Conservation (phyloP, 2,113 vertebrate genomes). For the Neodon shergylaensis region DNA sequence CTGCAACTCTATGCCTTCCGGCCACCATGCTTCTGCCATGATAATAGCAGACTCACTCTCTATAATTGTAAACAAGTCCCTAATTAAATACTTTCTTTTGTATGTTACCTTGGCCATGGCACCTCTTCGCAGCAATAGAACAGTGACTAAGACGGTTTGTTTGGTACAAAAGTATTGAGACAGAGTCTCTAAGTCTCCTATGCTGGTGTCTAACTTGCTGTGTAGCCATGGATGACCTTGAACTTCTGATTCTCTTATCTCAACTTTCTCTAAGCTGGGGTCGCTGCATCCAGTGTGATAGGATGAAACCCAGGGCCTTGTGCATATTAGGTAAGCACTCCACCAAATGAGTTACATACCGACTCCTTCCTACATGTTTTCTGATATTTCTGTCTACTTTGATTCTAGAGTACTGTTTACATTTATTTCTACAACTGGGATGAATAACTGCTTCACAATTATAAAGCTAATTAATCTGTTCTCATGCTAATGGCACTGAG, state of each 20-base stretch:
- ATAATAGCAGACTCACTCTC: background rate
- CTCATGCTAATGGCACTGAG: background rate
- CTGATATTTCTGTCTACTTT: background rate
- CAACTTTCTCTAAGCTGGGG: background rate
- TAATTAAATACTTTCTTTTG: background rate
- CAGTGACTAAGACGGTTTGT: background rate
- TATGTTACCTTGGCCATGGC: background rate
- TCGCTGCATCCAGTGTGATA: too few species aligned
- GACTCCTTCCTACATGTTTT: background rate
- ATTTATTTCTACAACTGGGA: background rate
- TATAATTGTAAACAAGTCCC: background rate
- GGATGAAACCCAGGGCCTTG: background rate
- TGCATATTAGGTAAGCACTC: background rate
- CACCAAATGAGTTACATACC: background rate
- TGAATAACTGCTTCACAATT: background rate
- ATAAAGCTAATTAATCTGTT: slow-evolving; percentile 25
- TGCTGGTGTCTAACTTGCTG: background rate
- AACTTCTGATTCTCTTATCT: background rate
- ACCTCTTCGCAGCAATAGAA: background rate
- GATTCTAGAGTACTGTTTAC: background rate
- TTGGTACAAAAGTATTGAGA: too few species aligned
- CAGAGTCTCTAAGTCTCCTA: too few species aligned
- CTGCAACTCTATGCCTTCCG: background rate
- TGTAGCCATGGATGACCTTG: background rate
- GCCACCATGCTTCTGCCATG: background rate